Evolutionary conservation across 2,797 vertebrate genomes (phyloP).

Genomic region (Antrozous pallidus): DNA sequence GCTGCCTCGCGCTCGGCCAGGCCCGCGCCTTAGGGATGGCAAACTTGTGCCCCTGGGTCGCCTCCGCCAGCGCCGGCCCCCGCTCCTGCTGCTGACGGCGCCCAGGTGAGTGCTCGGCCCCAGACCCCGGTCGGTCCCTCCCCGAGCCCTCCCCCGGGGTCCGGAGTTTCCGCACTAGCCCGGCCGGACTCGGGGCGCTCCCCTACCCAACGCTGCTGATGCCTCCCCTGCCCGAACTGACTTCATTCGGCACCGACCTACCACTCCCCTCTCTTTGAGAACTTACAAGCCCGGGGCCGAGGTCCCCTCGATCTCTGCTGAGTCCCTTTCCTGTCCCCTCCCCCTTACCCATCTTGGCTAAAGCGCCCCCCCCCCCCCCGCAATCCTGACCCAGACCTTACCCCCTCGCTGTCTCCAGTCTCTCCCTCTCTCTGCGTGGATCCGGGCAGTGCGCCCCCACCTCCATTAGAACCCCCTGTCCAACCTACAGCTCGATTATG

Average conservation of each 20-base stretch:
- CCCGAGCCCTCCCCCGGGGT: conserved; percentile 4
- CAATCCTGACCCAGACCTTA: conserved; percentile 39
- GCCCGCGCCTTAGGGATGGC: conserved; percentile 66
- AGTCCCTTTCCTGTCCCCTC: not conserved
- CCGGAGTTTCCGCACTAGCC: conserved; percentile 65
- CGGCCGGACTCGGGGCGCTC: conserved; percentile 41
- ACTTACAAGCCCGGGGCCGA: conserved; percentile 51
- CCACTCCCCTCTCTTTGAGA: conserved; percentile 24
- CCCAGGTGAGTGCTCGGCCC: conserved; percentile 79
- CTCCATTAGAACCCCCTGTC: conserved; percentile 32
- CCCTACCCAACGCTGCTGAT: conserved; percentile 19
- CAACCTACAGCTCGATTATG: conserved; percentile 60
- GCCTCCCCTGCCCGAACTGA: conserved; percentile 48
- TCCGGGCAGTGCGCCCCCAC: conserved; percentile 1
- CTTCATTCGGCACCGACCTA: conserved; percentile 30
- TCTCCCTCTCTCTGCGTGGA: conserved; percentile 18
- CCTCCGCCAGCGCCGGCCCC: conserved; percentile 68
- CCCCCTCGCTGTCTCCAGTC: not conserved
- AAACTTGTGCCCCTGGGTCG: conserved; percentile 64
- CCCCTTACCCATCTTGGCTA: not conserved
- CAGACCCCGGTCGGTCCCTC: not conserved
- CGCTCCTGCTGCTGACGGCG: conserved; percentile 81
- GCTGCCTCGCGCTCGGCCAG: conserved; percentile 68
- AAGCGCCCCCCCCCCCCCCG: conserved; percentile 24
- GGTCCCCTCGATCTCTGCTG: conserved; percentile 23